Conservation (phyloP, 2,113 vertebrate species). For the Diphyllodes magnificus region DNA sequence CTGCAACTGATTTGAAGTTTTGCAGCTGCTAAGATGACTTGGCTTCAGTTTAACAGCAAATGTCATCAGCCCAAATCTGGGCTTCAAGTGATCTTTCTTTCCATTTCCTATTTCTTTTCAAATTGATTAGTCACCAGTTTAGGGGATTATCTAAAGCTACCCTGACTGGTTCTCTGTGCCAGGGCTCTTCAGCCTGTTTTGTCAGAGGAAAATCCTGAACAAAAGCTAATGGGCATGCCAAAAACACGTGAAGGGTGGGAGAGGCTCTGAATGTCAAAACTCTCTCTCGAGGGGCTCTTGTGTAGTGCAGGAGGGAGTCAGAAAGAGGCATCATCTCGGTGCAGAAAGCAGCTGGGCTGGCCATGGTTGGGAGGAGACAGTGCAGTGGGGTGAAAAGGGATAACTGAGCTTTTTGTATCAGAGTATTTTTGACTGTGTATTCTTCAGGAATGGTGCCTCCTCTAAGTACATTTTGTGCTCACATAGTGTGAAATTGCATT, state of each 20-base stretch:
- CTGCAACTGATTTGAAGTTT: not conserved
- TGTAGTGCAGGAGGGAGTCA: not conserved
- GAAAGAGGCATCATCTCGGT: not conserved
- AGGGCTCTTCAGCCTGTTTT: not conserved
- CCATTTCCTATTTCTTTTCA: not conserved
- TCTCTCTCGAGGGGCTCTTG: not conserved
- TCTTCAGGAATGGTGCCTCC: not conserved
- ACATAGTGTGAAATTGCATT: not conserved
- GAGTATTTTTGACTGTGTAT: not conserved
- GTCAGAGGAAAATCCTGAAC: not conserved
- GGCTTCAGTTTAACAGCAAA: not conserved
- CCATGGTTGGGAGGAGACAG: accelerated
- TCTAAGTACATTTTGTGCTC: not conserved
- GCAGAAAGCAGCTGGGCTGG: not conserved
- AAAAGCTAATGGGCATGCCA: not conserved
- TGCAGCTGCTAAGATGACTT: conserved; percentile 32
- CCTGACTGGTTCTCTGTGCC: not conserved
- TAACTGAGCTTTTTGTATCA: not conserved
- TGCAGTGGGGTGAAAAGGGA: not conserved
- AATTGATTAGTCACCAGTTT: not conserved
- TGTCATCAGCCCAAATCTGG: not conserved
- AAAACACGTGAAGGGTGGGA: not conserved
- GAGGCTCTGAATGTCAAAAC: not conserved
- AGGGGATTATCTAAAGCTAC: not conserved
- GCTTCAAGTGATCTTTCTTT: not conserved